Evolutionary conservation across 2,113 vertebrate genomes (phyloP), one percentile per base, ranked within the genome.

Genomic region (Electrona antarctica): DNA sequence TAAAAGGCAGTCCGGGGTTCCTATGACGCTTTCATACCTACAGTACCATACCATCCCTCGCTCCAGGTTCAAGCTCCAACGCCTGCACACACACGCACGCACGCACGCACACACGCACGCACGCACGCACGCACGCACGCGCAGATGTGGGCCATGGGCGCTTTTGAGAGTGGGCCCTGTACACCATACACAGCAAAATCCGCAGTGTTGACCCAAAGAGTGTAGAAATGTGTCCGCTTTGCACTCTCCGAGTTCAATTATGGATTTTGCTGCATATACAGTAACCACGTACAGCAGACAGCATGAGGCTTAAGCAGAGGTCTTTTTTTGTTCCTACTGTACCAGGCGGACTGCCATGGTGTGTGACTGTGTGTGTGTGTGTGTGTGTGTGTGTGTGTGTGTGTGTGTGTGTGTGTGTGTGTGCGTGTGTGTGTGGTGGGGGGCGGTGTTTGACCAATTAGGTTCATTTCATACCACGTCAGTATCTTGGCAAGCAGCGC

Each of bases 401-500:
- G 52, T 55, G 52, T 55, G 54, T 67, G 65, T 73, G 45, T n/a
- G n/a, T 49, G 47, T 28, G 47, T 4, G 59, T 65, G 70, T 54
- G 83, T 78, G 86, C 79, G 28, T 63, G 70, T 2, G 13, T 67
- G 77, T 11, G 41, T 33, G 46, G 14, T 21, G 61, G 59, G n/a
- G n/a, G n/a, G n/a, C n/a, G n/a, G n/a, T 67, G 29, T 47, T 5
- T 12, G 77, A 79, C 60, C 82, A 83, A 90, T 83, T 86, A 80
- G 86, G 87, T 92, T 87, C 84, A 83, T 84, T 92, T 87, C 33
- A 88, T 87, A 85, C 69, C n/a, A 80, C 56, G 10, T 76, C 81
- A 67, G 69, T 69, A 74, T 49, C 80, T 82, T 74, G 77, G 90
- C 90, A 87, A 82, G 76, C 82, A 73, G 58, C 73, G 55, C 15